These are phyloP conservation scores for Rhabdornis inornatus DNA, from an alignment of 2,113 vertebrate genomes.

Conservation along the genomic window DNA sequence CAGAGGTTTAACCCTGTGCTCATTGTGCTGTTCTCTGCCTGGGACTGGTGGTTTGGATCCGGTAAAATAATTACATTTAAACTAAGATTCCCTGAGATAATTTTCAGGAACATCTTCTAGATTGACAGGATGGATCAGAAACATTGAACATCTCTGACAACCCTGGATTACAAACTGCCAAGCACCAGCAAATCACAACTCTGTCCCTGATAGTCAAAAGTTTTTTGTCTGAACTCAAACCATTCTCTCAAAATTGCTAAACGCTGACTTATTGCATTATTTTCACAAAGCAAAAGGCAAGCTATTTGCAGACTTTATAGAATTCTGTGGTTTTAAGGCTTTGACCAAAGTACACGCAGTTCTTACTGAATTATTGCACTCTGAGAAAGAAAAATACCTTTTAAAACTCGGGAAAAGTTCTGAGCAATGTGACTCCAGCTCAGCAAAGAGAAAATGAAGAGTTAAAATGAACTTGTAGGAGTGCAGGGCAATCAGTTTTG, in stretches of 20 bases:
- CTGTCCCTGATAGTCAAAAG: neutral
- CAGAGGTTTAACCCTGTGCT: neutral
- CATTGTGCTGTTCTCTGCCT: neutral
- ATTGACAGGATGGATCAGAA: neutral
- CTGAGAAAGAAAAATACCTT: neutral
- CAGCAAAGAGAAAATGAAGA: neutral
- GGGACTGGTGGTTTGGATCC: neutral
- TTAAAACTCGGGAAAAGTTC: neutral
- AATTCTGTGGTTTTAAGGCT: conserved; percentile 17
- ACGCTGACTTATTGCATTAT: neutral
- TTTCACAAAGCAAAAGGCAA: neutral
- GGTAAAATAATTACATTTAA: neutral
- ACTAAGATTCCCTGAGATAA: neutral
- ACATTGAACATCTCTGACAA: neutral
- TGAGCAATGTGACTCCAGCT: neutral
- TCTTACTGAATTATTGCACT: neutral
- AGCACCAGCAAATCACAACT: neutral
- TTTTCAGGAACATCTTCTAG: neutral
- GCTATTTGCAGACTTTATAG: neutral
- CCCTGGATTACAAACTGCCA: neutral
- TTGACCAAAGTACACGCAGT: neutral
- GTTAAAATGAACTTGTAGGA: neutral
- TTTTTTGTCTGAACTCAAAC: neutral
- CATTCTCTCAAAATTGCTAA: neutral
- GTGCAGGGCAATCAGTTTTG: neutral